Evolutionary conservation across 2,888 invertebrate species (phyloP), one percentile per base, ranked within the genome.

Genomic region (Phengaris alcon): DNA sequence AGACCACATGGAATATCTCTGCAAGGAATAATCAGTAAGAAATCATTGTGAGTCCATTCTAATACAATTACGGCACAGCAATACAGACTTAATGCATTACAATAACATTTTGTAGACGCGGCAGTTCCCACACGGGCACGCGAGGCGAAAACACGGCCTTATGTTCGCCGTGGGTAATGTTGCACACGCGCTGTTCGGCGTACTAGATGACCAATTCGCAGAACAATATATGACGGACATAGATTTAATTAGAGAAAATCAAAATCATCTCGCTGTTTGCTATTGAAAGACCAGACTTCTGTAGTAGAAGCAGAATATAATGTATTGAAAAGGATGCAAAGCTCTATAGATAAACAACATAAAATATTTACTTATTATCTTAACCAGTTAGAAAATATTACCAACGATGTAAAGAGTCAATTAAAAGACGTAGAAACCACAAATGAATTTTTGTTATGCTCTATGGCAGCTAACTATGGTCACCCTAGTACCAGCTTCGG

Each of bases 221-320:
- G 76, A 77, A 77, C 74, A 78, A 35, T 77, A 77, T 68, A 72
- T 74, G 6, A 75, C 52, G 68, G 77, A 77, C 69, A 78, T 78
- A 46, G 44, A 74, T 13, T 51, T 76, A 5, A 55, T 78, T 22
- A 74, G 35, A 70, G 52, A 69, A 4, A 77, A 77, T 52, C 64
- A 77, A 74, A 75, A 77, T 7, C 78, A 78, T 55, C 15, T 78
- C 3, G 75, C 70, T 12, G 44, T 12, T 15, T n/a, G n/a, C 72
- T 78, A n/a, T 77, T 75, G 76, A 75, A 77, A 46, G 77, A 78
- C 64, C 78, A 78, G 64, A 78, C 78, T 13, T 78, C 77, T 2
- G 54, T 78, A 10, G 74, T 78, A 15, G 77, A 77, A 22, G 76
- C 78, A 9, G 76, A 78, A 74, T 75, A 55, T 73, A 78, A 77